Base-by-base conservation (phyloP, 2,113 vertebrate genomes). In the Centrocercus urophasianus region DNA sequence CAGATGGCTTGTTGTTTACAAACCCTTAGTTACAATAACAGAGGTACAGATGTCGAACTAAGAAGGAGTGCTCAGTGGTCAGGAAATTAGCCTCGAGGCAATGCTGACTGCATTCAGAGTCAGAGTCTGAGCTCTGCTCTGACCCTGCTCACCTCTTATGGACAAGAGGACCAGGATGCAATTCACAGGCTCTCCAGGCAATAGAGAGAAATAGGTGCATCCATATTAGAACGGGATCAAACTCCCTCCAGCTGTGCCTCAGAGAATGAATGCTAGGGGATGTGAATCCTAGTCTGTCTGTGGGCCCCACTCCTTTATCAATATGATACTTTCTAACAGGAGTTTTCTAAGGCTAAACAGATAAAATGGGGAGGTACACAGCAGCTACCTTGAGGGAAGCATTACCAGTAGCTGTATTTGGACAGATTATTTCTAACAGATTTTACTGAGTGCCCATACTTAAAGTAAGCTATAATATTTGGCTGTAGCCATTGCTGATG, bases 1-100 rank as follows among this genome's bases (percentile, higher is more conserved):
- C 91, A 91, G 67, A 89, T 93, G 78, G 86, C 65, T 59, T 70
- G 73, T 72, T 61, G 57, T 85, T 95, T 92, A 79, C 59, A 94
- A 92, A 70, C 59, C 81, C 66, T 84, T 59, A 82, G 59, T 90
- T 93, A 76, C 36, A 84, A 48, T 84, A 89, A 89, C n/a, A 45
- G 86, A 92, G 73, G 64, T 76, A 73, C 78, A 91, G 43, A 90
- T 95, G 86, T 77, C 78, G 72, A 88, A 75, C 72, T 80, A 57
- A 56, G 85, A 89, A 78, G 38, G 60, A 93, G 28, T 17, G 15
- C 20, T 83, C 40, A 43, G 69, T 42, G 45, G 15, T 47, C 61
- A 66, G 32, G 13, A 40, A 16, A 69, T 61, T 79, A 73, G 18
- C 47, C 36, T 40, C 32, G 30, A 75, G 50, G 48, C 59, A 69